Evolutionary conservation across 1,140 invertebrate genomes (phyloP).

Genomic region (Drosophila setifemur): DNA sequence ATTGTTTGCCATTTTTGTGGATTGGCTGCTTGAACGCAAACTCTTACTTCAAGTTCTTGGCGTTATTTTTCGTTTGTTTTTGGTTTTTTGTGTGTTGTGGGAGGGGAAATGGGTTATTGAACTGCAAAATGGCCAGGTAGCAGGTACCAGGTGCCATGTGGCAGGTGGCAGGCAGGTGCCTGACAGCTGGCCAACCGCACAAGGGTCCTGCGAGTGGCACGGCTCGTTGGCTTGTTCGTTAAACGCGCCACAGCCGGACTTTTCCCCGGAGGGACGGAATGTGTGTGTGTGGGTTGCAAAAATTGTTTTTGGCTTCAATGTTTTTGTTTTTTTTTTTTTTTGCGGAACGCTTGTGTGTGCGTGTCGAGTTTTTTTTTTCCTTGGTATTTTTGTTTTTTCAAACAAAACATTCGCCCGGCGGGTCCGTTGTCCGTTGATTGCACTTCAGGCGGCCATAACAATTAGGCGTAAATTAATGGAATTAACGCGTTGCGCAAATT

Average conservation of each 20-base stretch:
- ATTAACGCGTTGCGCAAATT: slow-evolving; percentile 71
- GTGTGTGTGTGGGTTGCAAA: slow-evolving; percentile 20
- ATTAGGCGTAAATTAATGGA: slow-evolving; percentile 75
- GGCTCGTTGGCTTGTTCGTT: slow-evolving; percentile 30
- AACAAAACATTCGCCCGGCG: slow-evolving; percentile 36
- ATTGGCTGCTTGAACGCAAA: slow-evolving; percentile 38
- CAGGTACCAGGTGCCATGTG: not conserved
- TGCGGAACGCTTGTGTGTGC: slow-evolving; percentile 18
- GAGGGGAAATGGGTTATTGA: slow-evolving; percentile 57
- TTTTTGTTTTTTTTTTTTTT: not conserved
- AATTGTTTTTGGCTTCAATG: slow-evolving; percentile 43
- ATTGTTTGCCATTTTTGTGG: slow-evolving; percentile 69
- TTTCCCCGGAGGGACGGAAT: slow-evolving; percentile 4
- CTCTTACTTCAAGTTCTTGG: slow-evolving; percentile 20
- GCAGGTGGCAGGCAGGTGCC: slow-evolving; percentile 18
- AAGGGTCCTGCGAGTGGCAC: slow-evolving; percentile 39
- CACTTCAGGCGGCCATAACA: slow-evolving; percentile 74
- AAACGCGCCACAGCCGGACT: slow-evolving; percentile 37
- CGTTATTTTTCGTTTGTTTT: slow-evolving; percentile 8
- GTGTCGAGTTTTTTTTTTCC: slow-evolving; percentile 13
- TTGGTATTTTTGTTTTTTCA: slow-evolving; percentile 8
- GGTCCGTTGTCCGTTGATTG: slow-evolving; percentile 54
- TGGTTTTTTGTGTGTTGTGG: not conserved
- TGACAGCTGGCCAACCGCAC: slow-evolving; percentile 26
- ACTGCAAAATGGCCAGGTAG: slow-evolving; percentile 51